A percentile compares a stretch with the other conserved stretches of the same genome.
phyloP scores from a whole-genome alignment of 2,797 vertebrate species.

The Oophaga sylvatica region DNA sequence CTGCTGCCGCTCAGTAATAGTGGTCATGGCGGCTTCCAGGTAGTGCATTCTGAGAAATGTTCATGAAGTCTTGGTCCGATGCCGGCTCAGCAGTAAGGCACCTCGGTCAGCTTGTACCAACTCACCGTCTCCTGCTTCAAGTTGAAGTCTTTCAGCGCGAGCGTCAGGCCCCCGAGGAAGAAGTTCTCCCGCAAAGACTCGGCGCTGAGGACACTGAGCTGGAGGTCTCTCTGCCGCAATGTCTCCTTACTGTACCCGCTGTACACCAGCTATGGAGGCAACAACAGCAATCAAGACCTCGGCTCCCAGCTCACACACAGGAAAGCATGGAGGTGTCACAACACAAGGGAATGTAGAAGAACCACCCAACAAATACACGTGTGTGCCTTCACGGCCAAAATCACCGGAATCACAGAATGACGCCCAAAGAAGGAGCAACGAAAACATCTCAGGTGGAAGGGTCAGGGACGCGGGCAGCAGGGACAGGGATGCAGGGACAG shows the following conservation, averaged over 20 bases:
- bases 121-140: slow-evolving; percentile 93
- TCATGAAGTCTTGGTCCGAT: background rate
- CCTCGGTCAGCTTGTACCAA: slow-evolving; percentile 93
- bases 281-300: background rate
- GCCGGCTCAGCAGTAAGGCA: slow-evolving; percentile 79
- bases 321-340: background rate
- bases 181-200: slow-evolving; percentile 96
- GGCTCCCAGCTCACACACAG: background rate
- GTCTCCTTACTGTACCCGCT: slow-evolving; percentile 92
- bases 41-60: background rate
- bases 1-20: background rate
- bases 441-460: too few relatives aligned
- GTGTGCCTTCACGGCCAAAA: too few relatives aligned
- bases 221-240: slow-evolving; percentile 89
- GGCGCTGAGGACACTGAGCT: slow-evolving; percentile 93
- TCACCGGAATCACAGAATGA: too few relatives aligned
- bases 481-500: too few relatives aligned
- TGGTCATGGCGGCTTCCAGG: slow-evolving; percentile 21
- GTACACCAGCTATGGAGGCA: slow-evolving; percentile 88
- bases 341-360: background rate
- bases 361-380: too few relatives aligned
- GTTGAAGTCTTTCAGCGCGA: slow-evolving; percentile 96
- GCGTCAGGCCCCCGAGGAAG: slow-evolving; percentile 91
- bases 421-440: too few relatives aligned
- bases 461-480: too few relatives aligned